Evolutionary conservation across 53 echinoderm and acorn worm species (phyloP), one percentile per base, ranked within the genome.

Genomic region (Holothuria leucospilota): DNA sequence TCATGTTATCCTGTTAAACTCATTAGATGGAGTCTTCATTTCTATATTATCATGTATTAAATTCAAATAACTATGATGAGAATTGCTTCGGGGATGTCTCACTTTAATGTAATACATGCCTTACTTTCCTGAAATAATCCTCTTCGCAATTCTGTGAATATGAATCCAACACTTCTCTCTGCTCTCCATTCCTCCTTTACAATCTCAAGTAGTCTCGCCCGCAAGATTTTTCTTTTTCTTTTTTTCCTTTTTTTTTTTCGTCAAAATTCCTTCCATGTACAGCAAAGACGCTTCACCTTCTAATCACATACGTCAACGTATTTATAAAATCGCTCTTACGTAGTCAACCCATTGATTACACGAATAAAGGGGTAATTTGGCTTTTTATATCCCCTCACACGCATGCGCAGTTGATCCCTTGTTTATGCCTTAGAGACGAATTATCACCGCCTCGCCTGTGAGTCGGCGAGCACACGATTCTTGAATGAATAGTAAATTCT

Each of bases 401-500:
- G 56, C 80, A 80, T 80, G 80, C 80, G 80, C 80, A 29, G 67
- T 67, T 29, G 14, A 18, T 60, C 59, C 39, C 29, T 16, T 80
- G 34, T 61, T 80, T 80, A 80, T 80, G 80, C 80, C 80, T 80
- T 80, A 23, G 80, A 80, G 80, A 80, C 60, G 28, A 80, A 61
- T 61, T 75, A 75, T 75, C 75, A 40, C 26, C 75, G 75, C 75
- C 68, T 28, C 34, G 28, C 28, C 29, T 68, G 68, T 25, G 68
- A 9, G 68, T 68, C 29, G 34, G 68, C 34, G 68, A 25, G 10
- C 23, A 74, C 49, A 49, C 49, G 52, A 75, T 6, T 52, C 52
- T 49, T 75, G 75, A 75, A 75, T 75, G 75, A n/a, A 41, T 52
- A 16, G 75, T 75, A 75, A 23, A 56, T 56, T 18, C 1, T 56